Base-by-base conservation (phyloP, 2,113 vertebrate genomes). In the Cavia aperea region DNA sequence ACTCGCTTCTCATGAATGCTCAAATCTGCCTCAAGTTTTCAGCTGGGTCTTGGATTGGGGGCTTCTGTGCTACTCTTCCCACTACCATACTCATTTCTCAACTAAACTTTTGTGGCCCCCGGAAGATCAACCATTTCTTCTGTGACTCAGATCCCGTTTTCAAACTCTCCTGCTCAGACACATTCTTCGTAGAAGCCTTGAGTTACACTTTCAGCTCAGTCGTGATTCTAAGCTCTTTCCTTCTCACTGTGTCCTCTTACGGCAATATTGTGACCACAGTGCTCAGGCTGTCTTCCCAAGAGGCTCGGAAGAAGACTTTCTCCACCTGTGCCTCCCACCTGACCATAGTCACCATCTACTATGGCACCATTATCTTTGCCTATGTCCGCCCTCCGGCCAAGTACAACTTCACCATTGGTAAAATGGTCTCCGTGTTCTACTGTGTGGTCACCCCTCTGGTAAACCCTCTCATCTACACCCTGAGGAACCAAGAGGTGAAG, bases 101-200 rank as follows among this genome's bases (percentile, higher is more conserved):
- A 2, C 86, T 97, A 1, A 78, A 93, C 14, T 96, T 97, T 54
- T 96, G 96, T 81, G 92, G 95, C 0, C 91, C 96, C 4, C 90
- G 86, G 49, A 66, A 66, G 31, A 96, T 97, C 68, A 82, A 94
- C 51, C 94, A 95, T 33, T 95, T 95, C 54, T 96, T 96, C 49
- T 97, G 96, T 79, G 96, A 97, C 72, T 95, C 96, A 31, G 90
- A 95, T 21, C 94, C 96, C 14, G 75, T 97, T 60, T 96, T 90
- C 60, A 93, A 91, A 18, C 95, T 97, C 15, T 94, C 95, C 6
- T 97, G 96, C 60, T 93, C 87, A 51, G 95, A 96, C 1, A 94
- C 94, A 0, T 97, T 89, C 68, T 29, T 94, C 12, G 93, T 66
- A 4, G 94, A 96, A 62, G 78, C 88, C 0, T n/a, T 94, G 83